Evolutionary conservation across 2,113 vertebrate species (phyloP).

Genomic region (Xiphias gladius): DNA sequence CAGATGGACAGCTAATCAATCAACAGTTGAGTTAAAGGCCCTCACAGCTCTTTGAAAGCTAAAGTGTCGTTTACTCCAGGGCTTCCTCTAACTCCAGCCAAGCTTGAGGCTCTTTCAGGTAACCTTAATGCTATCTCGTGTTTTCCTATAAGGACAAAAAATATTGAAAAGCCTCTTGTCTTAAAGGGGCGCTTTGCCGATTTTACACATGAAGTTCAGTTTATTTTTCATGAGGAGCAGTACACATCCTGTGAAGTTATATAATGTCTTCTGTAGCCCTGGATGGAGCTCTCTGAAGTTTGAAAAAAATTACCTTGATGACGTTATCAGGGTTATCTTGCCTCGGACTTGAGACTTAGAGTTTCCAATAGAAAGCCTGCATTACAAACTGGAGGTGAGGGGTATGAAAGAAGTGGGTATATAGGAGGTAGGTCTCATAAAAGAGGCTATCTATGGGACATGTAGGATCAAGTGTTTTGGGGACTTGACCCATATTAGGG

Average conservation of each 20-base stretch:
- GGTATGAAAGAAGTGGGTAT: not conserved
- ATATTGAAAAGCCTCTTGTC: not conserved
- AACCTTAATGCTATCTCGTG: not conserved
- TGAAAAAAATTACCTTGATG: not conserved
- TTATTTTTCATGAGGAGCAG: not conserved
- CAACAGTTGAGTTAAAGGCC: conserved; percentile 49
- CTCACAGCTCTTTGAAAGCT: conserved; percentile 41
- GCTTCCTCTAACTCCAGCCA: conserved; percentile 24
- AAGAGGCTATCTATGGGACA: conserved; percentile 25
- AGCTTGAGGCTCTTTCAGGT: not conserved
- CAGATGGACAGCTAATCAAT: conserved; percentile 63
- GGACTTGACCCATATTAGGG: not conserved
- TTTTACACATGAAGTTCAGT: not conserved
- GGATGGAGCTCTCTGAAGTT: no score
- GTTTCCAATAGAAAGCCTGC: no score
- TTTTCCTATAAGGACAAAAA: conserved; percentile 6
- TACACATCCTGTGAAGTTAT: not conserved
- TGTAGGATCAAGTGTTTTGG: conserved; percentile 4
- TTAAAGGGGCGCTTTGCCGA: not conserved
- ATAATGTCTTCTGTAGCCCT: not conserved
- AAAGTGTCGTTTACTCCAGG: conserved; percentile 32
- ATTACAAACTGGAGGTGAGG: not conserved
- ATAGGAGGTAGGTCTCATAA: conserved; percentile 17
- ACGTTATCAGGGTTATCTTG: not conserved
- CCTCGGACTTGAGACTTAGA: no score